Conservation (phyloP, 2,888 invertebrate species). For the Orchestes rusci region DNA sequence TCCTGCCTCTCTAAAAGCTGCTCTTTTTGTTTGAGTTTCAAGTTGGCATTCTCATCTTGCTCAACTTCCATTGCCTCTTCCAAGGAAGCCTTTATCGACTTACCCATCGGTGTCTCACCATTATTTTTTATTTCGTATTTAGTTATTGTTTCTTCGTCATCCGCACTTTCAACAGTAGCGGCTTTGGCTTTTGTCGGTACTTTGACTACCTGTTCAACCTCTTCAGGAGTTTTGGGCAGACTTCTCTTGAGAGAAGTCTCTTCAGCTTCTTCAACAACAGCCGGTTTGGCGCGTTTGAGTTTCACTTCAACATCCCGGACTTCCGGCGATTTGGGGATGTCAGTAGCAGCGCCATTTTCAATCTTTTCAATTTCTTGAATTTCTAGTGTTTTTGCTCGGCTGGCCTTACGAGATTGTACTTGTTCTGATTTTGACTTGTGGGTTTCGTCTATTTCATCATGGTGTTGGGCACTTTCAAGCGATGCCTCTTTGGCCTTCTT, state of each 20-base stretch:
- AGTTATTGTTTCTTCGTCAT: conserved; percentile 22
- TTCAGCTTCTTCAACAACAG: conserved; percentile 28
- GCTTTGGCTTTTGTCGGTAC: conserved; percentile 13
- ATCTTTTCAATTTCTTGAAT: conserved; percentile 36
- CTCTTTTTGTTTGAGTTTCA: too few relatives aligned
- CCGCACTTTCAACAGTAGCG: conserved; percentile 15
- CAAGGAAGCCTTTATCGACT: conserved; percentile 30
- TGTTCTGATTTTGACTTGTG: conserved; percentile 21
- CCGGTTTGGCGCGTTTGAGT: conserved; percentile 36
- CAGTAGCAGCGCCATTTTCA: conserved; percentile 22
- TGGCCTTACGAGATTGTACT: conserved; percentile 28
- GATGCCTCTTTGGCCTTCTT: conserved; percentile 14
- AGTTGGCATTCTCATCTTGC: conserved; percentile 23
- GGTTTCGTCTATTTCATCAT: conserved; percentile 22
- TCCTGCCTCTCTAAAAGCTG: conserved; percentile 26
- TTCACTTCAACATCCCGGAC: conserved; percentile 20
- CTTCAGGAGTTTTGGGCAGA: conserved; percentile 9
- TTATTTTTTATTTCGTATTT: conserved; percentile 31
- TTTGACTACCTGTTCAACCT: conserved; percentile 18
- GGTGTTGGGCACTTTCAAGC: conserved; percentile 13
- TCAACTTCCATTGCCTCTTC: conserved; percentile 30
- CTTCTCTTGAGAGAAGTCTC: conserved; percentile 23
- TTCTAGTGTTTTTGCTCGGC: conserved; percentile 31
- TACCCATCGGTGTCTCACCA: conserved; percentile 37
- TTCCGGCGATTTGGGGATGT: conserved; percentile 16